A percentile compares a stretch with the other conserved stretches of the same genome.
These are phyloP conservation scores for Stegodyphus mimosarum DNA, from an alignment of 1,140 invertebrate genomes.

Conservation along the genomic window DNA sequence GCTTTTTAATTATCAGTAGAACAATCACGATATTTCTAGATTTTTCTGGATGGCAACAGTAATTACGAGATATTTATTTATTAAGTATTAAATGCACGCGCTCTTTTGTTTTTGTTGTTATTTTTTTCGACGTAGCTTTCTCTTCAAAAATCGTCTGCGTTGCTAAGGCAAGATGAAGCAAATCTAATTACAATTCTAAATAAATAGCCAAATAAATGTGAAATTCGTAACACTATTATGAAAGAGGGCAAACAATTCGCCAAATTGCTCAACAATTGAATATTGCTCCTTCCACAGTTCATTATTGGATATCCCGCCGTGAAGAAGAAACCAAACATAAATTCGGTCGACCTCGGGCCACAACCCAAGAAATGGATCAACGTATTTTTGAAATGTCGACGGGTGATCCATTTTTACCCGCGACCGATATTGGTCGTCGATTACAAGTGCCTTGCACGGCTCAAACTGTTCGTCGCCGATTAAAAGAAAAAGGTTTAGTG, in stretches of 20 bases:
- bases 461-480: not conserved
- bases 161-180: no score
- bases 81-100: no score
- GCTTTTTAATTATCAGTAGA: no score
- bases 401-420: conserved; percentile 4
- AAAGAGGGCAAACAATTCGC: not conserved
- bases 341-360: conserved; percentile 18
- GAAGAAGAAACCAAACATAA: not conserved
- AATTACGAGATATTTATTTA: no score
- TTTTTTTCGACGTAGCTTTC: no score
- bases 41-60: no score
- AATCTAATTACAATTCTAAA: no score
- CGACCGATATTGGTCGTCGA: not conserved
- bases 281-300: conserved; percentile 9
- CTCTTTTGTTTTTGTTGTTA: no score
- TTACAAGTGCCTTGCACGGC: not conserved
- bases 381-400: not conserved
- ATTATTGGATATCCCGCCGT: conserved; percentile 8
- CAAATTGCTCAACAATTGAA: conserved; percentile 10
- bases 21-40: no score
- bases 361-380: not conserved
- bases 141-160: no score
- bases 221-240: no score
- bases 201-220: no score
- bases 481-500: conserved; percentile 2